phyloP scores from a whole-genome alignment of 2,888 invertebrate genomes.

The Andrena flavipes region DNA sequence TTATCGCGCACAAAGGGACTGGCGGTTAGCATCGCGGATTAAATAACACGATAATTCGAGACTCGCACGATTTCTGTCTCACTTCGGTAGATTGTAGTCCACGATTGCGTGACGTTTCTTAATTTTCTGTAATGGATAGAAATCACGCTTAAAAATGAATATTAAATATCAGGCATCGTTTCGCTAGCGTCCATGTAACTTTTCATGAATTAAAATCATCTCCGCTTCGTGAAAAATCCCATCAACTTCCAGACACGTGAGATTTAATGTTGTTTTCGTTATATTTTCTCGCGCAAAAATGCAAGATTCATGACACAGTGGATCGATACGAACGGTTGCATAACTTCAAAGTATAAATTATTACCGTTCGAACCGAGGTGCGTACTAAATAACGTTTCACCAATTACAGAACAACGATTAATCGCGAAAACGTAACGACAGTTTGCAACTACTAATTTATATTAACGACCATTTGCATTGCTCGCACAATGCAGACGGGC shows the following conservation, averaged over 20 bases:
- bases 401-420: conserved; percentile 16
- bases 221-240: no score
- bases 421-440: conserved; percentile 13
- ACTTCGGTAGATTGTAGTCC: not conserved
- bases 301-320: not conserved
- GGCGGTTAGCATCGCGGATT: not conserved
- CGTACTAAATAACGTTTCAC: not conserved
- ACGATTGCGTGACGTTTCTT: conserved; percentile 10
- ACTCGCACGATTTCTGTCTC: conserved; percentile 14
- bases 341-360: not conserved
- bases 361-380: not conserved
- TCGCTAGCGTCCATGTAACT: not conserved
- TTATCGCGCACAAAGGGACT: not conserved
- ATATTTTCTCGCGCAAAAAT: not conserved
- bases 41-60: conserved; percentile 22
- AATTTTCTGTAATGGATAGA: not conserved
- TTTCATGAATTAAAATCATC: not conserved
- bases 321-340: not conserved
- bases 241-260: not conserved
- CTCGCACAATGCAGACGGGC: not conserved
- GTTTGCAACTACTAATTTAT: conserved; percentile 9
- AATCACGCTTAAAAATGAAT: not conserved
- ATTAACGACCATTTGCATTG: not conserved
- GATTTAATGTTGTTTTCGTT: not conserved
- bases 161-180: not conserved